Evolutionary conservation across 2,797 vertebrate species (phyloP).

Genomic region (Capromys pilorides): DNA sequence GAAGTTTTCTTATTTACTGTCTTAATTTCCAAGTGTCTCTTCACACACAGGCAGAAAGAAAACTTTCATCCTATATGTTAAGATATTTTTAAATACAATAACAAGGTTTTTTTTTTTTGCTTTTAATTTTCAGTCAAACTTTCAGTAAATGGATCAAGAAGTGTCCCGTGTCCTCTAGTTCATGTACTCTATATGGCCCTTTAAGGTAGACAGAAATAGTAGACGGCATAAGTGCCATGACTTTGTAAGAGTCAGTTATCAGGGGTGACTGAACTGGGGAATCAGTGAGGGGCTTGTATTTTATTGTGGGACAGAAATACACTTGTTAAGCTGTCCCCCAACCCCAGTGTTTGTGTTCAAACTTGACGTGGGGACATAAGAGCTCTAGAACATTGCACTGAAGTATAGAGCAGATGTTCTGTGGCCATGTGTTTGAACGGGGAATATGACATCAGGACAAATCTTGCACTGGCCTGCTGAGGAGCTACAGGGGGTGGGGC

Average conservation of each 20-base stretch:
- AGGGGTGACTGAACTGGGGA: background rate
- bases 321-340: background rate
- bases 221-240: background rate
- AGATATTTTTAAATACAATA: constrained; percentile 15
- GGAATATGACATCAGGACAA: background rate
- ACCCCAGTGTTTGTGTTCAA: background rate
- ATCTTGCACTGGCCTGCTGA: background rate
- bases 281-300: background rate
- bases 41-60: background rate
- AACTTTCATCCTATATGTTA: background rate
- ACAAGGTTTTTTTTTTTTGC: background rate
- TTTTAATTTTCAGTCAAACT: constrained; percentile 26
- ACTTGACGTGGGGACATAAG: background rate
- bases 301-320: constrained; percentile 1
- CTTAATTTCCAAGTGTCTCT: constrained; percentile 32
- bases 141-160: background rate
- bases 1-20: background rate
- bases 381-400: background rate
- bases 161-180: background rate
- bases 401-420: background rate
- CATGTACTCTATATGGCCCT: background rate
- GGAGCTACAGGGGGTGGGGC: background rate
- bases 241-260: background rate
- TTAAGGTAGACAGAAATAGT: background rate
- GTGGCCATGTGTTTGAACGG: background rate